phyloP scores from a whole-genome alignment of 2,888 invertebrate species.

The Thecophora atra region DNA sequence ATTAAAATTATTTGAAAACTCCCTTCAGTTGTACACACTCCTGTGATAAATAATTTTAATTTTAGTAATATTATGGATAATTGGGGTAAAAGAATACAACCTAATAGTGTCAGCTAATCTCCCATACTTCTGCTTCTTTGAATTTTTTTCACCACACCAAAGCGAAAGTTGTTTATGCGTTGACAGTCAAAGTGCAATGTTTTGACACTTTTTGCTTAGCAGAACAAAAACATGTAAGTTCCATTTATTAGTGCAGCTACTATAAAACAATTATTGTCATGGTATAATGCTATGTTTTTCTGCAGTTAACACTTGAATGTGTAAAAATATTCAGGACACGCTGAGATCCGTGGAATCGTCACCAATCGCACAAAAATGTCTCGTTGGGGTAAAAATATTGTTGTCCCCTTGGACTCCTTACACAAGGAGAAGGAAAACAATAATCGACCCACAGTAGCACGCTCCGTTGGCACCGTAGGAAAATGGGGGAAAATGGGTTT shows the following conservation, averaged over 20 bases:
- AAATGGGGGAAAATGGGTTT: slow-evolving; percentile 96
- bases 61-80: background rate
- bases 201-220: slow-evolving; percentile 41
- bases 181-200: slow-evolving; percentile 45
- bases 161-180: slow-evolving; percentile 36
- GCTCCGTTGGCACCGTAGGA: slow-evolving; percentile 90
- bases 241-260: slow-evolving; percentile 17
- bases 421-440: slow-evolving; percentile 78
- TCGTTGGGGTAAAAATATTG: slow-evolving; percentile 74
- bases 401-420: slow-evolving; percentile 73
- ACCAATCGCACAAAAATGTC: slow-evolving; percentile 66
- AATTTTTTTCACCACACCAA: slow-evolving; percentile 29
- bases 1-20: too few species aligned
- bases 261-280: slow-evolving; percentile 1
- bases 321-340: slow-evolving; percentile 16
- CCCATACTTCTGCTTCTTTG: background rate
- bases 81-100: slow-evolving; percentile 6
- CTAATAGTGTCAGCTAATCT: slow-evolving; percentile 24
- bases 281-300: slow-evolving; percentile 2
- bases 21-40: too few species aligned
- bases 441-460: slow-evolving; percentile 87
- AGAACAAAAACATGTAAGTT: slow-evolving; percentile 30
- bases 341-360: background rate
- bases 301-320: slow-evolving; percentile 37
- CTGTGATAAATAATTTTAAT: background rate